Evolutionary conservation across 2,888 invertebrate genomes (phyloP), one percentile per base, ranked within the genome.

Genomic region (Yponomeuta plumbellus): DNA sequence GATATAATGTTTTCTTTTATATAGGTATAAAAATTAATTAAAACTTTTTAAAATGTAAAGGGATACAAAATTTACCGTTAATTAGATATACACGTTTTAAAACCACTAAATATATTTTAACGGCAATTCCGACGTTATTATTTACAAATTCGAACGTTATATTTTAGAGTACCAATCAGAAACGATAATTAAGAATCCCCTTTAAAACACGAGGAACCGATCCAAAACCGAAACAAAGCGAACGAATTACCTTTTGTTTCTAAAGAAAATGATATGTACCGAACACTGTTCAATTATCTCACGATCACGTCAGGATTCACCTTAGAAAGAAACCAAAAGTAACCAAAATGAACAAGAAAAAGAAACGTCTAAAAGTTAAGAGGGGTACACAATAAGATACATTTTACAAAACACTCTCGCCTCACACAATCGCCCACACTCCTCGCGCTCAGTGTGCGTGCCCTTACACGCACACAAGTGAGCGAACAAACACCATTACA

Each of bases 221-320:
- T 34, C 34, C 34, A 34, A 26, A 34, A 34, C 34, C 34, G 8
- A 34, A 56, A 56, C 17, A 11, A 11, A 56, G n/a, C n/a, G 26
- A 65, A 57, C 3, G 5, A 34, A 56, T 3, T n/a, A 11, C 70
- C 70, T 74, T 70, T 70, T 70, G 73, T 75, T 69, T 20, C 82
- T 85, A 84, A 76, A 76, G 65, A 81, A 86, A 85, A 85, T 87
- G 86, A 87, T 86, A 87, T 86, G 86, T 85, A 72, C 77, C 71
- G 72, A 80, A 79, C 77, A 75, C 75, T 81, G 76, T 75, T 26
- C 66, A 61, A 67, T 65, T 61, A 22, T 44, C 20, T 40, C 21
- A n/a, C 44, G 44, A 52, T 44, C 23, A 52, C 52, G 22, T 22
- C 61, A 13, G 13, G 23, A 61, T 61, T 23, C 61, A n/a, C 26